These are phyloP conservation scores for Anhinga rufa DNA, from an alignment of 2,113 vertebrate genomes.

Conservation along the genomic window DNA sequence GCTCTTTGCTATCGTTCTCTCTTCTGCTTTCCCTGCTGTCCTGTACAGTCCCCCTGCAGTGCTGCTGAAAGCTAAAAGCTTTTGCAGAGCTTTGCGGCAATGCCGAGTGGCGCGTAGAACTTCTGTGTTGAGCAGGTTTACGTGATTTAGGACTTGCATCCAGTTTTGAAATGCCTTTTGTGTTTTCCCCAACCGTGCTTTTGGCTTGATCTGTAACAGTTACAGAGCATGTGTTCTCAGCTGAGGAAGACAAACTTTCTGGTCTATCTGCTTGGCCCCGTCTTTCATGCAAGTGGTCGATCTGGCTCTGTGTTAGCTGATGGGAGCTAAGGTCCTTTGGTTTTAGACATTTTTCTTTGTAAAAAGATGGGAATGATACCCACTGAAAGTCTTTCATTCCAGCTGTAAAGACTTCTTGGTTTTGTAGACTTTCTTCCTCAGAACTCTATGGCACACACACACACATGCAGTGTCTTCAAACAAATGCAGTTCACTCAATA, in stretches of 20 bases:
- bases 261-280: not conserved
- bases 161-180: not conserved
- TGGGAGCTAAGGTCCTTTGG: not conserved
- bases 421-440: not conserved
- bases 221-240: not conserved
- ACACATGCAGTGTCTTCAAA: not conserved
- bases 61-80: not conserved
- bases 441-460: not conserved
- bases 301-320: not conserved
- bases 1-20: not conserved
- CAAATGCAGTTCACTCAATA: not conserved
- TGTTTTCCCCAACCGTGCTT: not conserved
- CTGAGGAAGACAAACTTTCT: not conserved
- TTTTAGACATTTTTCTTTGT: not conserved
- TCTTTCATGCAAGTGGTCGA: not conserved
- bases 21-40: not conserved
- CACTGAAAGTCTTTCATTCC: conserved; percentile 42
- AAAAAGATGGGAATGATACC: conserved; percentile 13
- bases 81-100: not conserved
- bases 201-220: not conserved
- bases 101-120: not conserved
- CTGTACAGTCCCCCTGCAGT: not conserved
- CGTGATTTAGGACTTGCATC: fast-evolving
- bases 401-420: conserved; percentile 17
- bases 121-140: not conserved